These are phyloP conservation scores for Cryptus armator DNA, from an alignment of 2,888 invertebrate genomes.

Conservation along the genomic window DNA sequence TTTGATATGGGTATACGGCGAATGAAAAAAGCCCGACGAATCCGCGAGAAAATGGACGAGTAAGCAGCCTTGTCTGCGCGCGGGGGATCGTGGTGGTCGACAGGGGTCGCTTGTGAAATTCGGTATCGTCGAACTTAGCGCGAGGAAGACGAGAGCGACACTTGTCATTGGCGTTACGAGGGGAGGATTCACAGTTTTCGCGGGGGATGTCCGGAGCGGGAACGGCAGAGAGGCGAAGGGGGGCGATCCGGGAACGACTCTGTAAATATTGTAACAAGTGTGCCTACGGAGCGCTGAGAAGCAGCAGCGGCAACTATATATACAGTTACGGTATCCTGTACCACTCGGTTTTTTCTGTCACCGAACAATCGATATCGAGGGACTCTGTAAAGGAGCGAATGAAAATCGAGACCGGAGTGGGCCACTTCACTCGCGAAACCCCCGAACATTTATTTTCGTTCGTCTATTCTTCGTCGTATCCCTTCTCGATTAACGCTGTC, in stretches of 20 bases:
- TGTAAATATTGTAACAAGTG: constrained; percentile 85
- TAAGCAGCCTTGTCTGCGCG: constrained; percentile 30
- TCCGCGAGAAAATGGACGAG: constrained; percentile 67
- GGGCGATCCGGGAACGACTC: constrained; percentile 80
- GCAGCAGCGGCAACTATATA: constrained; percentile 22
- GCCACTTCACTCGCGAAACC: constrained; percentile 55
- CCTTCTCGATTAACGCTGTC: constrained; percentile 73
- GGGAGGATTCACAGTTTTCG: constrained; percentile 44
- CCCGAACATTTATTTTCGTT: constrained; percentile 23
- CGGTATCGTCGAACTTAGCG: constrained; percentile 61
- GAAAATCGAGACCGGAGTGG: constrained; percentile 70
- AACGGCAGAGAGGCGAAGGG: constrained; percentile 70
- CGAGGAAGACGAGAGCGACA: constrained; percentile 72
- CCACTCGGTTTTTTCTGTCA: constrained; percentile 55
- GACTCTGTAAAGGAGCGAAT: constrained; percentile 36
- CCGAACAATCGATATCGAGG: constrained; percentile 74
- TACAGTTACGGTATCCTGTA: constrained; percentile 30
- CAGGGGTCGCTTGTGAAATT: constrained; percentile 65
- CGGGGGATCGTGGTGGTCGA: constrained; percentile 11
- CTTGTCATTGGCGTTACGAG: constrained; percentile 79
- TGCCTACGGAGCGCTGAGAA: constrained; percentile 72
- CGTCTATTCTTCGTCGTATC: constrained; percentile 29
- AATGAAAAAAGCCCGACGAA: constrained; percentile 36
- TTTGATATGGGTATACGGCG: constrained; percentile 22
- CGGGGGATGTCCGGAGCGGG: constrained; percentile 64